Conservation (phyloP, 2,888 invertebrate species). For the Galerucella calmariensis region DNA sequence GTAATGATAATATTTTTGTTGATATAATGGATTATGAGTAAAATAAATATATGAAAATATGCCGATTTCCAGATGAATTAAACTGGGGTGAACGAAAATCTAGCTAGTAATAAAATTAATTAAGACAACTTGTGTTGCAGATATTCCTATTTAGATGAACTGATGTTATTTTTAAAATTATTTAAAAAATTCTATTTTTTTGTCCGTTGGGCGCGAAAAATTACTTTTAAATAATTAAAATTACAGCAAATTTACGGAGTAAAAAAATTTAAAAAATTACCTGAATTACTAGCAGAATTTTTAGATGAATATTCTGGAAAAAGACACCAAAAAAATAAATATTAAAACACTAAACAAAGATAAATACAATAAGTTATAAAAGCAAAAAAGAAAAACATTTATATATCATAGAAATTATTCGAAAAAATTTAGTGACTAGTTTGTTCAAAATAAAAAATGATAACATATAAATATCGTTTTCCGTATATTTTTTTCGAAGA, state of each 20-base stretch:
- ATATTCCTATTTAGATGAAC: too few relatives aligned
- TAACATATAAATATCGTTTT: slow-evolving; percentile 13
- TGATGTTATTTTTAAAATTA: too few relatives aligned
- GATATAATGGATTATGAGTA: slow-evolving; percentile 36
- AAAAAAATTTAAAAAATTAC: too few relatives aligned
- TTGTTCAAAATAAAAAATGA: slow-evolving; percentile 19
- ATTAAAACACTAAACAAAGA: slow-evolving; percentile 31
- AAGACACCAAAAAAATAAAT: slow-evolving; percentile 16
- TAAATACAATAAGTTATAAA: slow-evolving; percentile 37
- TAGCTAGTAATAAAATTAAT: slow-evolving; percentile 3
- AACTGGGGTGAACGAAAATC: not conserved
- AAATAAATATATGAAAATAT: slow-evolving; percentile 30
- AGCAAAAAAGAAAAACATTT: slow-evolving; percentile 24
- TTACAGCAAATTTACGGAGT: too few relatives aligned
- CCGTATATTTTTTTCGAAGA: slow-evolving; percentile 23
- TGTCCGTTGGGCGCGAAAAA: too few relatives aligned
- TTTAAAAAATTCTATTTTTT: too few relatives aligned
- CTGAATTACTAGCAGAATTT: not conserved
- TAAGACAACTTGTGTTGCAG: too few relatives aligned
- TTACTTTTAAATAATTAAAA: too few relatives aligned
- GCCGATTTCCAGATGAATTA: slow-evolving; percentile 22
- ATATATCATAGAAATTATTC: slow-evolving; percentile 26
- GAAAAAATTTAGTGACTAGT: slow-evolving; percentile 34
- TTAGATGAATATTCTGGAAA: slow-evolving; percentile 8
- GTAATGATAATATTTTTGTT: slow-evolving; percentile 46